Evolutionary conservation across 1,140 invertebrate species (phyloP).

Genomic region (Ooceraea biroi): DNA sequence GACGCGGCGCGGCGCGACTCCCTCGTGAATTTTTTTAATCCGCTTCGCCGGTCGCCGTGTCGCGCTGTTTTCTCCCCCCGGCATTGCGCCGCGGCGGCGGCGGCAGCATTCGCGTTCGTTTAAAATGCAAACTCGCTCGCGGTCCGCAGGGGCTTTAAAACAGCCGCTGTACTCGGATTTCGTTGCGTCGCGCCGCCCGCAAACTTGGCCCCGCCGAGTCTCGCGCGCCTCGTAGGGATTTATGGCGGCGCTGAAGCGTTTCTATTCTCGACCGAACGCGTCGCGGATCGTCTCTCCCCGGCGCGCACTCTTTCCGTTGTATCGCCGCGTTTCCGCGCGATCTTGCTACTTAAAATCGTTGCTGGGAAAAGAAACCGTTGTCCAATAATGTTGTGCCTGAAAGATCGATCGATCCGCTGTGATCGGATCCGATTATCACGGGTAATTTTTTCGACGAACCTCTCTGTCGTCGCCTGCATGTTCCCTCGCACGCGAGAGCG

Average conservation of each 20-base stretch:
- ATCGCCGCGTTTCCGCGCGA: neutral
- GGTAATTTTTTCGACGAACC: too few species aligned
- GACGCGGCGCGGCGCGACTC: slow-evolving; percentile 60
- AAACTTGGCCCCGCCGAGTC: slow-evolving; percentile 65
- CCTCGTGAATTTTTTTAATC: slow-evolving; percentile 79
- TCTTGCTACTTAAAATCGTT: neutral
- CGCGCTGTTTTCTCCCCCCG: slow-evolving; percentile 69
- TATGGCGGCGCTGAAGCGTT: slow-evolving; percentile 59
- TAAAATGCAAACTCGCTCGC: slow-evolving; percentile 77
- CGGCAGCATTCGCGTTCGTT: slow-evolving; percentile 65
- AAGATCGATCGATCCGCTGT: too few species aligned
- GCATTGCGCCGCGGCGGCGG: slow-evolving; percentile 5
- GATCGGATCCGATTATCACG: too few species aligned
- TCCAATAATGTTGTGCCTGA: too few species aligned
- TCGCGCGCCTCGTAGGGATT: slow-evolving; percentile 63
- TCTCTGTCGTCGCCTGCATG: too few species aligned
- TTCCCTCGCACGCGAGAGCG: neutral
- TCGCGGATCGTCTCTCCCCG: slow-evolving; percentile 23
- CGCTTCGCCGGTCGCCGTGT: slow-evolving; percentile 70
- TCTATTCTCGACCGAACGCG: slow-evolving; percentile 65
- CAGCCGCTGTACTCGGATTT: slow-evolving; percentile 70
- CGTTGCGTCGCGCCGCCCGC: slow-evolving; percentile 56
- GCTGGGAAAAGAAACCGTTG: too few species aligned
- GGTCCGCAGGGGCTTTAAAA: slow-evolving; percentile 69
- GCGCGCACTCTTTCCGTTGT: neutral